Base-by-base conservation (phyloP, 2,113 vertebrate genomes). In the Oncorhynchus gorbuscha region DNA sequence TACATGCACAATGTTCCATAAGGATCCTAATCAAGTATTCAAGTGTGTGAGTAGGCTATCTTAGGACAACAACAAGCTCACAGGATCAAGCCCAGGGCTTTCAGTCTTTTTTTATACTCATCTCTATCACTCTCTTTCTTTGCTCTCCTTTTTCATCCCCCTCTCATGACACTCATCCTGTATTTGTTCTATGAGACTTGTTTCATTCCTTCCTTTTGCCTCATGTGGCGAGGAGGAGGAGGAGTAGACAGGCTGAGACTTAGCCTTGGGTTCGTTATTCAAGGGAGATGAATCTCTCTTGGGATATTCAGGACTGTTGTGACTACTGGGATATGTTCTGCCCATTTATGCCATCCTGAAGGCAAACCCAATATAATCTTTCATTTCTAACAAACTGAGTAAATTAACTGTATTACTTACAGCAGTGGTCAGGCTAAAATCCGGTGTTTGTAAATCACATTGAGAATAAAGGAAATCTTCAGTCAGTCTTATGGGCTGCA, bases 251-350 rank as follows among this genome's bases (percentile, higher is more conserved):
- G 69, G 55, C 20, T 69, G 32, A 45, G 16, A 45, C 58, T 62
- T 26, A 73, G 28, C 24, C 18, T 62, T 59, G 66, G 69, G 18
- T 71, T 64, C 24, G 59, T 24, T 11, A 75, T 39, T 62, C 59
- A 74, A 30, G 70, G 59, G 66, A 65, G 32, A 83, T 58, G 49
- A 86, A 76, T 83, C 62, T 61, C 18, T 76, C 32, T 80, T 78
- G 11, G 65, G 65, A 67, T 72, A 28, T 71, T 72, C 18, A 0
- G 65, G 64, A 59, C 59, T 51, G 2, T 62, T 62, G 59, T n/a
- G 59, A 22, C 16, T n/a, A 22, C 59, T 55, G 59, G 59, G 59
- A 22, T 24, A 62, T 62, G 5, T 62, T 22, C 13, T 62, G n/a
- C 59, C 59, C 9, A 22, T 61, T 77, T 62, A 64, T 67, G 48